Conservation (phyloP, 1,140 invertebrate genomes). For the Papilio machaon region DNA sequence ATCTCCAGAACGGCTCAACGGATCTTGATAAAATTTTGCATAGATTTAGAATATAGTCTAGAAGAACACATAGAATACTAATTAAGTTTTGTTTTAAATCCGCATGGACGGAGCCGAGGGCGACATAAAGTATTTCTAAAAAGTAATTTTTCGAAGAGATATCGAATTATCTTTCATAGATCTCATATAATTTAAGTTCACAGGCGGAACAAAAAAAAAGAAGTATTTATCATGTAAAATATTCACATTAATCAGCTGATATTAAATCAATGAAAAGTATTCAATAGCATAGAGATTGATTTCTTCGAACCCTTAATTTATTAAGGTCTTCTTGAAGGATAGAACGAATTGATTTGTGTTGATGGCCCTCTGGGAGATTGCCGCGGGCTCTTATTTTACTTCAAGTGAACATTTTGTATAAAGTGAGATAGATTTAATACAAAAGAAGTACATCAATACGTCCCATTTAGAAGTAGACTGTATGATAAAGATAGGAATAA, state of each 20-base stretch:
- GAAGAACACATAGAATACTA: too few relatives aligned
- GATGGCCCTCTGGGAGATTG: slow-evolving; percentile 6
- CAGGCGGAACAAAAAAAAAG: not conserved
- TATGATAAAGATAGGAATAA: too few relatives aligned
- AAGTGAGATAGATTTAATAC: not conserved
- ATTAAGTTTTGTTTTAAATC: too few relatives aligned
- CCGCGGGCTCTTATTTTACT: slow-evolving; percentile 1
- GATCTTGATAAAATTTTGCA: too few relatives aligned
- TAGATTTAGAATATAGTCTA: too few relatives aligned
- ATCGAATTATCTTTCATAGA: not conserved
- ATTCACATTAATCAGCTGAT: not conserved
- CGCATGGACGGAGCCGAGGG: too few relatives aligned
- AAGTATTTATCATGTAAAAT: not conserved
- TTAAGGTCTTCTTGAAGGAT: slow-evolving; percentile 12
- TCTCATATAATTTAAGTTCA: not conserved
- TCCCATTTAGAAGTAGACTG: not conserved
- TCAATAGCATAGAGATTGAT: not conserved
- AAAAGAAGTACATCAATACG: not conserved
- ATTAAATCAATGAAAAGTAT: not conserved
- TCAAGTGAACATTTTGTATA: not conserved
- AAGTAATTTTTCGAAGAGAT: too few relatives aligned
- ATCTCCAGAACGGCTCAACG: too few relatives aligned
- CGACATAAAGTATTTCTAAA: too few relatives aligned
- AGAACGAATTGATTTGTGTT: slow-evolving; percentile 10
- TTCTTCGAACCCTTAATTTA: slow-evolving; percentile 11